Evolutionary conservation across 2,797 vertebrate species (phyloP).

Genomic region (Carapus acus): DNA sequence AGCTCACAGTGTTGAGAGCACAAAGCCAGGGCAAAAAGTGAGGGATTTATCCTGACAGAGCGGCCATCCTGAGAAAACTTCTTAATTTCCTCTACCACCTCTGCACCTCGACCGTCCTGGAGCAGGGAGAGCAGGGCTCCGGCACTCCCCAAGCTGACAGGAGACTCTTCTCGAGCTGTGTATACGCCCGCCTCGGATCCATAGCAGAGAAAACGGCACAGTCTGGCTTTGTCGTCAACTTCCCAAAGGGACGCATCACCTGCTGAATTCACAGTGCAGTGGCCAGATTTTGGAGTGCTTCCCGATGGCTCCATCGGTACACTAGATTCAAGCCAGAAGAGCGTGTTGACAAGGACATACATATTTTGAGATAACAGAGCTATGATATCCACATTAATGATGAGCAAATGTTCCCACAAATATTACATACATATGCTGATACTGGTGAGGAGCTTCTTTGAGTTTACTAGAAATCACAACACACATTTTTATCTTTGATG

Average conservation of each 20-base stretch:
- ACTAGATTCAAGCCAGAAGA: conserved; percentile 34
- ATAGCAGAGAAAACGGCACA: conserved; percentile 85
- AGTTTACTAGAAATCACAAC: no score
- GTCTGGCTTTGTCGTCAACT: conserved; percentile 72
- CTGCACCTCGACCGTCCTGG: conserved; percentile 80
- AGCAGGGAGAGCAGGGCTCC: conserved; percentile 77
- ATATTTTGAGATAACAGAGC: no score
- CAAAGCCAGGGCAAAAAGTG: conserved; percentile 83
- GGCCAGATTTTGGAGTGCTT: conserved; percentile 38
- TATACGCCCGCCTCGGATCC: conserved; percentile 81
- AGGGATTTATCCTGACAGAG: conserved; percentile 70
- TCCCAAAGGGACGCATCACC: conserved; percentile 60
- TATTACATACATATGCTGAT: no score
- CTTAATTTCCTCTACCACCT: conserved; percentile 85
- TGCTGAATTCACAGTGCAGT: conserved; percentile 61
- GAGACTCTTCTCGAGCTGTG: conserved; percentile 73
- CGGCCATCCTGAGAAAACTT: conserved; percentile 75
- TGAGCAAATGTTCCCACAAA: no score
- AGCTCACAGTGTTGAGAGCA: conserved; percentile 85
- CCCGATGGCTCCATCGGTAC: conserved; percentile 71
- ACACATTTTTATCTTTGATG: no score
- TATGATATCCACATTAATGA: no score
- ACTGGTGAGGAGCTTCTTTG: no score
- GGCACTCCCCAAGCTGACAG: conserved; percentile 67
- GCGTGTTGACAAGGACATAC: neutral